Evolutionary conservation across 1,140 invertebrate genomes (phyloP).

Genomic region (Drosophila prosaltans): DNA sequence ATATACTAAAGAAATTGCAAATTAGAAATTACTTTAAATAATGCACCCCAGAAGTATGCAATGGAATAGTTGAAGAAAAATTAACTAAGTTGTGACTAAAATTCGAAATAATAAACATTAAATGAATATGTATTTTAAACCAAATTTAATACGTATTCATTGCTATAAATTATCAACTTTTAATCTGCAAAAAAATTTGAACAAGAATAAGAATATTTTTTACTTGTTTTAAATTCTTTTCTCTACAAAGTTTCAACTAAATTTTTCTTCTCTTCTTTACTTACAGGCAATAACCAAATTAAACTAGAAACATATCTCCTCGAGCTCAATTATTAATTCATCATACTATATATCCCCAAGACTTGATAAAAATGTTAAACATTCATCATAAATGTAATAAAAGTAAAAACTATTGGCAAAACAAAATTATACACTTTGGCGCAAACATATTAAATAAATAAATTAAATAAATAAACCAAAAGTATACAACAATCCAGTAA

Average conservation of each 20-base stretch:
- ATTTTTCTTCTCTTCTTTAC: not conserved
- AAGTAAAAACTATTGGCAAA: conserved; percentile 48
- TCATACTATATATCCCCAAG: not conserved
- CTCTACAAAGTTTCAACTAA: not conserved
- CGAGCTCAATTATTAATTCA: conserved; percentile 32
- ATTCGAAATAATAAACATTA: no score
- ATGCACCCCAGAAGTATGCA: no score
- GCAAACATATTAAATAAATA: conserved; percentile 47
- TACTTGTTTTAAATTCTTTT: not conserved
- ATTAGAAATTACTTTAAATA: no score
- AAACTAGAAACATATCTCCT: conserved; percentile 33
- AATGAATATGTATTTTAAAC: no score
- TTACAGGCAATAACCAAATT: conserved; percentile 14
- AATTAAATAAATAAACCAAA: conserved; percentile 36
- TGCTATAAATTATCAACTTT: no score
- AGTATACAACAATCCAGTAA: not conserved
- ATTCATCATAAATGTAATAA: conserved; percentile 36
- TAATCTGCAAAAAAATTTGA: no score
- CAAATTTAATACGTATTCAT: no score
- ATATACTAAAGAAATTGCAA: no score
- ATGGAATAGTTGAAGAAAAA: no score
- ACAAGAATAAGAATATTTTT: no score
- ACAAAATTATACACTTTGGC: conserved; percentile 30
- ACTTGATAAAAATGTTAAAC: conserved; percentile 51
- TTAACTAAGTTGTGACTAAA: no score